Evolutionary conservation across 2,888 invertebrate species (phyloP).

Genomic region (Pristionchus fissidentatus): DNA sequence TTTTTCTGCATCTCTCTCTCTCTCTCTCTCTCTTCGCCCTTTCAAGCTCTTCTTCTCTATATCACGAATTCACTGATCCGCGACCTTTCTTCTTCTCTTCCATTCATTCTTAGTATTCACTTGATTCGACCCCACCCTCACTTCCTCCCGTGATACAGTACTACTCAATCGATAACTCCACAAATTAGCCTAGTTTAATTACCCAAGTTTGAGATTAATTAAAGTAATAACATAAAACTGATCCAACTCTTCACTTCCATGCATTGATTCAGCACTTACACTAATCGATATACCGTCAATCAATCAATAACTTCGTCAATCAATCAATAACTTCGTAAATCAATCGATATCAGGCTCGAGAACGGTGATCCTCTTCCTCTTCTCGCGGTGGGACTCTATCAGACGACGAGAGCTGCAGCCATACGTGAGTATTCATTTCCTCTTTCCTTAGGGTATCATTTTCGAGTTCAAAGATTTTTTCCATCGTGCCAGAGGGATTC

Average conservation of each 20-base stretch:
- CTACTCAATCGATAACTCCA: too few species aligned
- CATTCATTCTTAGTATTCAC: slow-evolving; percentile 10
- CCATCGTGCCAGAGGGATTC: too few species aligned
- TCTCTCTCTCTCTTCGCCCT: neutral
- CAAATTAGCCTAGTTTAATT: too few species aligned
- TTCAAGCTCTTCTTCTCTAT: neutral
- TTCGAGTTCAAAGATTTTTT: too few species aligned
- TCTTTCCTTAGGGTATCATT: too few species aligned
- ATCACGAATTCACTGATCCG: slow-evolving; percentile 22
- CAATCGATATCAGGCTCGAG: slow-evolving; percentile 48
- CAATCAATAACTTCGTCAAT: neutral
- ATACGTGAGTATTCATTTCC: slow-evolving; percentile 30
- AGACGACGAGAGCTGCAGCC: slow-evolving; percentile 31
- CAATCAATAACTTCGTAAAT: neutral
- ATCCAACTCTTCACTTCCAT: neutral
- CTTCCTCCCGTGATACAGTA: too few species aligned
- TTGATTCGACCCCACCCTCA: too few species aligned
- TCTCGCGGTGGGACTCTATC: slow-evolving; percentile 49
- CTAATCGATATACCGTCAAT: too few species aligned
- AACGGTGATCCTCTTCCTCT: slow-evolving; percentile 52
- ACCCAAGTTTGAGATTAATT: neutral
- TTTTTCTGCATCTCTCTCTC: neutral
- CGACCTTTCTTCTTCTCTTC: too few species aligned
- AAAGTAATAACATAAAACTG: neutral
- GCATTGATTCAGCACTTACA: neutral